Evolutionary conservation across 2,888 invertebrate species (phyloP), one percentile per base, ranked within the genome.

Genomic region (Sphecodes monilicornis): DNA sequence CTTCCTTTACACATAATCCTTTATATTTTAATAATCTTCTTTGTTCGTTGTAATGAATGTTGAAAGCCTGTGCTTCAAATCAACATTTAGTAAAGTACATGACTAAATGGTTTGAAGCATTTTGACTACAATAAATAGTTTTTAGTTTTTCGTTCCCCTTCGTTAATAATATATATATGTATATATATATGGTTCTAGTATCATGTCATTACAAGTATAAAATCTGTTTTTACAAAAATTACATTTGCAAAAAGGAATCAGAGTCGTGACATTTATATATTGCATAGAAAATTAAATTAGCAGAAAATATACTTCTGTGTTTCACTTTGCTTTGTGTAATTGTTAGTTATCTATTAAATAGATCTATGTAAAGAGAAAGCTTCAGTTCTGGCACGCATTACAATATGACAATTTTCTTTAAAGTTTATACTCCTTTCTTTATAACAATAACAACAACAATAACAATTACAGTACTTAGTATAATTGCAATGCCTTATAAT

Each of bases 361-460:
- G 84, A 84, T 76, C 60, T 80, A 71, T 85, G 46, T 80, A 72
- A 78, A 82, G 73, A 82, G 80, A 80, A 86, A 83, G 78, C 86
- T 83, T 80, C 66, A 75, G 78, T 84, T 77, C 82, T 82, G 69
- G 80, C 82, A 78, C 73, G 80, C 57, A 68, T 88, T 75, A 69
- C 69, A 60, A 75, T 71, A 72, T 66, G 75, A 88, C 66, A 69
- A 75, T 75, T 80, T 82, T 78, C 72, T 85, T 87, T 86, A 82
- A 89, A 87, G 72, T 88, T 88, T 84, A 87, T 83, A 85, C 72
- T 77, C 77, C 68, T 72, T 76, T 72, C 69, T 88, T 84, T 84
- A 88, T 90, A 91, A 92, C 88, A 90, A 88, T 82, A 91, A 91
- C 88, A 92, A 91, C 84, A 91, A 91, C 90, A 90, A 84, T 85